Percentiles rank a stretch among this genome's conserved stretches.
Conservation (phyloP, 2,797 vertebrate species). For the Nannoperca obscura region DNA sequence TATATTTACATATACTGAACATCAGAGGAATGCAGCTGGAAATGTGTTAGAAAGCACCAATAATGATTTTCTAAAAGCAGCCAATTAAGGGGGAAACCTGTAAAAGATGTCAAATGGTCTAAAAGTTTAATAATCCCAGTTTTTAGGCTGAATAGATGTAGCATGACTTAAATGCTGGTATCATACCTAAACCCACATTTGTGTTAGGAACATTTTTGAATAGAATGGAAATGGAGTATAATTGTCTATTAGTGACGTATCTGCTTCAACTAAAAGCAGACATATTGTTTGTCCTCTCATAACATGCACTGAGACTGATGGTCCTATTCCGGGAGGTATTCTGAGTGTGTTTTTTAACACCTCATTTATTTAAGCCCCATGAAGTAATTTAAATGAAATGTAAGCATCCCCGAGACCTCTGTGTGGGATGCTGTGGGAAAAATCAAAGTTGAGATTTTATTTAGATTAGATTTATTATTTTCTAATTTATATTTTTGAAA, state of each 20-base stretch:
- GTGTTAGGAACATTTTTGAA: slow-evolving; percentile 11
- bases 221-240: background rate
- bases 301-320: background rate
- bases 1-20: slow-evolving; percentile 26
- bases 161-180: slow-evolving; percentile 17
- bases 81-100: background rate
- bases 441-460: background rate
- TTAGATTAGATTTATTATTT: background rate
- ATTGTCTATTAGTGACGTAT: background rate
- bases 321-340: background rate
- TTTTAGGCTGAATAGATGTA: slow-evolving; percentile 33
- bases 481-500: slow-evolving; percentile 6
- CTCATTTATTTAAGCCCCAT: background rate
- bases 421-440: background rate
- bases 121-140: slow-evolving; percentile 3
- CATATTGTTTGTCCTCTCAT: background rate
- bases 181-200: background rate
- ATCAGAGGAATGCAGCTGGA: slow-evolving; percentile 49
- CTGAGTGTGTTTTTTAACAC: slow-evolving; percentile 7
- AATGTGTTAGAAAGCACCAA: slow-evolving; percentile 39
- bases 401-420: background rate
- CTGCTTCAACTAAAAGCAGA: background rate
- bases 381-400: slow-evolving; percentile 8
- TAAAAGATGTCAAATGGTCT: background rate
- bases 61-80: background rate